A percentile compares a stretch with the other conserved stretches of the same genome.
These are phyloP conservation scores for Apostichopus californicus DNA, from an alignment of 35 echinoderm and acorn worm genomes.

Conservation along the genomic window DNA sequence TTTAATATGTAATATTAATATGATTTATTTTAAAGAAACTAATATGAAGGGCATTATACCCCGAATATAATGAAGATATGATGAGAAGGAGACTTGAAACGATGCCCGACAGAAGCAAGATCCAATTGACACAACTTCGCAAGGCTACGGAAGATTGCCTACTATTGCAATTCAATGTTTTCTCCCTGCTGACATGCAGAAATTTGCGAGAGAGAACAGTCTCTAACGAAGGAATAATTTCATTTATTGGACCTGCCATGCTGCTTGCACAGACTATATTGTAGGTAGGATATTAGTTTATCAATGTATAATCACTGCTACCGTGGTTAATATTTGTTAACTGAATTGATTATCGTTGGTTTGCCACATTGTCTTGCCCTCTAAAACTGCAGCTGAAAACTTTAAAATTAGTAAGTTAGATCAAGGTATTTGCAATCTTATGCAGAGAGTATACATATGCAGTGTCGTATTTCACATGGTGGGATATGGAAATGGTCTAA, in stretches of 20 bases:
- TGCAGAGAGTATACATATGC: too few relatives aligned
- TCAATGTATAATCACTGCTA: background rate
- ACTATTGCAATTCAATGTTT: background rate
- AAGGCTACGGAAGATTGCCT: background rate
- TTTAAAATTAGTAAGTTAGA: too few relatives aligned
- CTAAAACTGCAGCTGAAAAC: too few relatives aligned
- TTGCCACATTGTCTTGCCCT: too few relatives aligned
- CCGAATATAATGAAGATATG: background rate
- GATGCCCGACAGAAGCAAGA: background rate
- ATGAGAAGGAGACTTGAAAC: background rate
- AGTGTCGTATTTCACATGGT: too few relatives aligned
- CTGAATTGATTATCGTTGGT: too few relatives aligned
- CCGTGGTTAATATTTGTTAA: too few relatives aligned
- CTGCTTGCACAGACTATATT: background rate
- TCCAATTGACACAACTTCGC: background rate
- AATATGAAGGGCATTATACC: background rate
- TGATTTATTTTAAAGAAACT: too few relatives aligned
- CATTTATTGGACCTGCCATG: background rate
- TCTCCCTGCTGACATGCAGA: background rate
- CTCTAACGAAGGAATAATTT: background rate
- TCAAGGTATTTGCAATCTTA: too few relatives aligned
- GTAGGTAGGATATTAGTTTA: background rate
- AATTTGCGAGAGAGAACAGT: background rate
- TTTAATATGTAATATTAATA: too few relatives aligned
- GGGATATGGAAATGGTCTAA: too few relatives aligned